Evolutionary conservation across 2,797 vertebrate genomes (phyloP).

Genomic region (Carcharodon carcharias): DNA sequence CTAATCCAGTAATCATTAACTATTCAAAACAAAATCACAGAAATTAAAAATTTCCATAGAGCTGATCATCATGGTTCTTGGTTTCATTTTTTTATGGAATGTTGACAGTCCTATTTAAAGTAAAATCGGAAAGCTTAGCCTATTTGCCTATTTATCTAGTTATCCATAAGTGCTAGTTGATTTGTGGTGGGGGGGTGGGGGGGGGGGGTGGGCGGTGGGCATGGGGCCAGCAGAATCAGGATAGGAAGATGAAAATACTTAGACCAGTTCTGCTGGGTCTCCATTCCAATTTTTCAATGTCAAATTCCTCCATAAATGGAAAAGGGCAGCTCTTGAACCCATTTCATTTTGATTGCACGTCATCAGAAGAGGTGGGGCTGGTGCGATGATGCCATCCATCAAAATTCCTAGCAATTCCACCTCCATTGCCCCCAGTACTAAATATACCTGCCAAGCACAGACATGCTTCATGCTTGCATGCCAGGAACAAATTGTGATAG

Average conservation of each 20-base stretch:
- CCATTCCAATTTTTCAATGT: neutral
- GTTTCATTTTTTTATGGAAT: neutral
- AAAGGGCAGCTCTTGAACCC: neutral
- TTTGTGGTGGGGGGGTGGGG: neutral
- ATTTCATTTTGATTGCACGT: neutral
- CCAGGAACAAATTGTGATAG: neutral
- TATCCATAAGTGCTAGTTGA: neutral
- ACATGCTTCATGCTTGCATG: neutral
- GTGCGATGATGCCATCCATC: neutral
- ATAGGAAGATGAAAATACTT: neutral
- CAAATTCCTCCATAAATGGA: neutral
- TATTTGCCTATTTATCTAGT: neutral
- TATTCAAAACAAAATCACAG: neutral
- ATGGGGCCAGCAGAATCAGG: neutral
- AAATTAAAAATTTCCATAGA: neutral
- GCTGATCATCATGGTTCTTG: neutral
- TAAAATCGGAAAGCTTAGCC: neutral
- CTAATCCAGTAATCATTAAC: neutral
- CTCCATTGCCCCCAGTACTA: neutral
- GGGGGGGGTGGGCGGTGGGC: no score
- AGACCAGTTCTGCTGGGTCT: neutral
- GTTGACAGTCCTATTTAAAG: neutral
- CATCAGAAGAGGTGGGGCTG: neutral
- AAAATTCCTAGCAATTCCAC: neutral
- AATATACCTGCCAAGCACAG: neutral